Evolutionary conservation across 2,113 vertebrate genomes (phyloP), one percentile per base, ranked within the genome.

Genomic region (pig (Sus scrofa)): DNA sequence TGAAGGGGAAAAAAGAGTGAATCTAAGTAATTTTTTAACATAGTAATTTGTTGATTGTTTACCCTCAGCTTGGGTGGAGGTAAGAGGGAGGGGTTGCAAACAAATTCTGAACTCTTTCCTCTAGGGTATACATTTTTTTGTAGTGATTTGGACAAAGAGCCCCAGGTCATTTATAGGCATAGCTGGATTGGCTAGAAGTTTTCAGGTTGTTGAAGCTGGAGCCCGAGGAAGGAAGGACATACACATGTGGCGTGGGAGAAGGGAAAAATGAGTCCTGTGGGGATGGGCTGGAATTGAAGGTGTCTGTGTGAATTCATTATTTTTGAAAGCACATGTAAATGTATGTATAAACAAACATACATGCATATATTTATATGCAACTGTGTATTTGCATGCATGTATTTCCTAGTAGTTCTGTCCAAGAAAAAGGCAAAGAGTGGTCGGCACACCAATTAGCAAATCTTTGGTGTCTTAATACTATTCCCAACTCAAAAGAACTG

Each of bases 101-200:
- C n/a, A 65, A 71, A 74, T 84, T 20, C 50, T 87, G 12, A 87
- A 70, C 20, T 79, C 75, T 82, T 95, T 84, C 13, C 90, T 1
- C 11, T 87, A 50, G 67, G 34, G n/a, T 89, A 94, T 92, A 22
- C n/a, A n/a, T 44, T 24, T 94, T 93, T 96, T 79, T 84, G 6
- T 68, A 79, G 24, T 83, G 70, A 79, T 52, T 50, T 70, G 5
- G 37, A 71, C 50, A 81, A 58, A 86, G 37, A 65, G 10, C 87
- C 52, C 62, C 73, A n/a, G 87, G 11, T 60, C 27, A 70, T 74
- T 93, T 90, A 93, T 96, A 70, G 30, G 3, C 81, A 0, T 70
- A 3, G n/a, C 70, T 68, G 58, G 39, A 70, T 74, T 87, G 62
- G 27, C 19, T 65, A 65, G 78, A 2, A 60, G 14, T 84, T 94